Percentiles rank a stretch among this genome's conserved stretches.
Evolutionary conservation across 1,140 invertebrate species (phyloP).

Genomic region (Ceratosolen solmsi): DNA sequence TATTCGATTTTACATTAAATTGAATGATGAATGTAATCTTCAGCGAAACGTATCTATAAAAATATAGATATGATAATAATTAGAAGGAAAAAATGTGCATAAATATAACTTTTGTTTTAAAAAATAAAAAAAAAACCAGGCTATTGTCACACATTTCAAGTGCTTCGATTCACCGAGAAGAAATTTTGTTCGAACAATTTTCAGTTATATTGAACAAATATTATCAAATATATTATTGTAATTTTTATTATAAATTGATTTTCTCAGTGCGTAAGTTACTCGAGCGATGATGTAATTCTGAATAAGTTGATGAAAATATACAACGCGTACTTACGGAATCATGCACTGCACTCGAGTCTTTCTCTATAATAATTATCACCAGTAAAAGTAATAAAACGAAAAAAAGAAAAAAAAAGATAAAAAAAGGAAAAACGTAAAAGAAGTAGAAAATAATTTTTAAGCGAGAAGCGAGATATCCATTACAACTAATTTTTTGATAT

Average conservation of each 20-base stretch:
- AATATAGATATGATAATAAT: no score
- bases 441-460: constrained; percentile 10
- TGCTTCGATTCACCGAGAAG: neutral
- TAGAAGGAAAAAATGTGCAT: no score
- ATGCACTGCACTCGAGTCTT: constrained; percentile 32
- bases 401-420: no score
- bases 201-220: no score
- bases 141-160: neutral
- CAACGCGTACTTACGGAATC: constrained; percentile 39
- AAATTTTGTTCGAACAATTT: no score
- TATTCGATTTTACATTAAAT: no score
- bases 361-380: constrained; percentile 1
- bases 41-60: no score
- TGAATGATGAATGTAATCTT: no score
- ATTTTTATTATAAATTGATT: neutral
- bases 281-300: neutral
- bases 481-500: neutral
- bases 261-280: no score
- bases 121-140: no score
- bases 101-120: no score
- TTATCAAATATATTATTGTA: neutral
- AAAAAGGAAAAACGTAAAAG: no score
- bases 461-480: neutral
- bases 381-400: neutral
- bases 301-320: neutral